These are phyloP conservation scores for Phrynosoma blainvillii DNA, from an alignment of 2,113 vertebrate species.

Conservation along the genomic window DNA sequence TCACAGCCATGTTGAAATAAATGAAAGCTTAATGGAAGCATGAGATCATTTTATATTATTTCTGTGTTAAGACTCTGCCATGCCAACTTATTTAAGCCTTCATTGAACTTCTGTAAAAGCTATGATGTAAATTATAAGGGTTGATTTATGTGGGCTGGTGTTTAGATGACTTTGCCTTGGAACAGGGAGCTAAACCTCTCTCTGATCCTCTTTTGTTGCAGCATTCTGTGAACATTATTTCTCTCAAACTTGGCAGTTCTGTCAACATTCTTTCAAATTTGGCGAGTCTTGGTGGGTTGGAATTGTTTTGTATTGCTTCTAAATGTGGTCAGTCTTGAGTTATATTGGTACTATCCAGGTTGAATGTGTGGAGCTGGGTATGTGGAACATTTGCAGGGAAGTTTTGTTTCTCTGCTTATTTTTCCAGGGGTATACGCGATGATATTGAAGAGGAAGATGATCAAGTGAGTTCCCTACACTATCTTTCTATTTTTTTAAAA, in stretches of 20 bases:
- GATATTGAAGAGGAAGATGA: conserved; percentile 99
- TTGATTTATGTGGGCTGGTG: background rate
- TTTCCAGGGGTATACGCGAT: conserved; percentile 99
- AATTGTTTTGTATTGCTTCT: conserved; percentile 64
- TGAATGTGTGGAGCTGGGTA: conserved; percentile 82
- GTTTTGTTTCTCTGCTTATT: conserved; percentile 99
- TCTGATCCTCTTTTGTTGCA: background rate
- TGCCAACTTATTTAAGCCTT: background rate
- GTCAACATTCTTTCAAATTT: conserved; percentile 37
- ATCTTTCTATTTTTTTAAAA: conserved; percentile 80
- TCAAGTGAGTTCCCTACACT: conserved; percentile 96
- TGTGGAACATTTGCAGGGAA: conserved; percentile 99
- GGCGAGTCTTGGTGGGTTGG: conserved; percentile 60
- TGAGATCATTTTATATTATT: conserved; percentile 5
- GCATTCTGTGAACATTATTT: background rate
- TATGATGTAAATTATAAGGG: background rate
- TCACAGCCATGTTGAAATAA: conserved; percentile 16
- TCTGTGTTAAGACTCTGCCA: background rate
- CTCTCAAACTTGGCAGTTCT: conserved; percentile 48
- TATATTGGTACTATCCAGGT: conserved; percentile 72
- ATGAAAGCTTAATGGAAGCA: background rate
- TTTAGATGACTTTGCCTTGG: background rate
- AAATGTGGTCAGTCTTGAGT: conserved; percentile 72
- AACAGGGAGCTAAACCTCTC: background rate
- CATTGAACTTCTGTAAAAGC: background rate